phyloP scores from a whole-genome alignment of 2,113 vertebrate genomes.

The Chunga burmeisteri region DNA sequence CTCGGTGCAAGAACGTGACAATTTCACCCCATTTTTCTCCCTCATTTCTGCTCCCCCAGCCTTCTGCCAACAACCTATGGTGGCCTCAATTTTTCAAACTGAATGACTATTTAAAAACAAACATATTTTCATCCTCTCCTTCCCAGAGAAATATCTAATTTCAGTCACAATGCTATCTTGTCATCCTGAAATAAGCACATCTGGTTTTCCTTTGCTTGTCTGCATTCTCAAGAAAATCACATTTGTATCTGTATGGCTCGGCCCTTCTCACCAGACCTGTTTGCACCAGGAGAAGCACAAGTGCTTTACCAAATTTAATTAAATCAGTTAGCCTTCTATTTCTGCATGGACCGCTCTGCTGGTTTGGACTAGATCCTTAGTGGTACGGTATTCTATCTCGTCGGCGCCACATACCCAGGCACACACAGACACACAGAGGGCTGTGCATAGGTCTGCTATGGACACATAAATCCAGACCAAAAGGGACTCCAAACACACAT shows the following conservation, averaged over 20 bases:
- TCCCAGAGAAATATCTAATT: neutral
- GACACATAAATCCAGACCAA: neutral
- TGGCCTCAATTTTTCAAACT: neutral
- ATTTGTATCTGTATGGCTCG: accelerated
- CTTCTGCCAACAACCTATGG: neutral
- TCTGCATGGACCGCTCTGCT: neutral
- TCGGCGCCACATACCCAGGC: neutral
- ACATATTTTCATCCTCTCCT: neutral
- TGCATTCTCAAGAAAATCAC: neutral
- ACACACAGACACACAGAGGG: neutral
- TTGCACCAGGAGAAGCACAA: neutral
- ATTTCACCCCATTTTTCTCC: neutral
- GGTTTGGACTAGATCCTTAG: neutral
- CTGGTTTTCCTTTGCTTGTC: neutral
- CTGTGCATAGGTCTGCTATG: neutral
- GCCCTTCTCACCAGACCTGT: neutral
- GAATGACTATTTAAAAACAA: neutral
- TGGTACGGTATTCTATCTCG: neutral
- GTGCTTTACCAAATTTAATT: neutral
- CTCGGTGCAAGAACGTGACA: neutral
- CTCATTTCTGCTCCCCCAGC: neutral
- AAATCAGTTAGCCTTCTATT: neutral
- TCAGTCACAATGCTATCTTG: neutral
- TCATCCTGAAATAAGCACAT: neutral
- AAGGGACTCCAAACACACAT: neutral